Conservation (phyloP, 1,140 invertebrate genomes). For the Acromyrmex heyeri region DNA sequence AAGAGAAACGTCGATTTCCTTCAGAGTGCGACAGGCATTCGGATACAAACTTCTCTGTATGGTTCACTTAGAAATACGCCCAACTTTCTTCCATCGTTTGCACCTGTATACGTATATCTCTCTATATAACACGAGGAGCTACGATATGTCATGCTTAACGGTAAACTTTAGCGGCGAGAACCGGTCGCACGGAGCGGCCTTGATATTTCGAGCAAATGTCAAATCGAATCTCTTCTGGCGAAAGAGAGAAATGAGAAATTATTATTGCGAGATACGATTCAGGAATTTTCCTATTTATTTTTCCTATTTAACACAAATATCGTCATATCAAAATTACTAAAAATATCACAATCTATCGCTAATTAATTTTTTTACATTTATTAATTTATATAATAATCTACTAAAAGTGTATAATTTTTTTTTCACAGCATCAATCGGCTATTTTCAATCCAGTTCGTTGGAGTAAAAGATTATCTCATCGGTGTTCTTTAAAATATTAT, state of each 20-base stretch:
- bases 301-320: not conserved
- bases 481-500: conserved; percentile 12
- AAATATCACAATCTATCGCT: not conserved
- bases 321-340: no score
- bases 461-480: not conserved
- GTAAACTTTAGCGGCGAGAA: conserved; percentile 44
- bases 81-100: conserved; percentile 27
- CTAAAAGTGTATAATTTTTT: not conserved
- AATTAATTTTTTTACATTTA: not conserved
- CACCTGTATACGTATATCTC: conserved; percentile 2
- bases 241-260: not conserved
- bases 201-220: conserved; percentile 47
- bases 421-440: not conserved
- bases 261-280: not conserved
- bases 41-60: conserved; percentile 2
- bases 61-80: not conserved
- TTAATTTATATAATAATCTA: not conserved
- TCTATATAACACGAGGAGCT: conserved; percentile 29
- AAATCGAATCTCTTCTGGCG: not conserved
- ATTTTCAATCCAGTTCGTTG: not conserved
- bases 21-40: not conserved
- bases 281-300: not conserved
- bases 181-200: conserved; percentile 36
- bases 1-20: conserved; percentile 42
- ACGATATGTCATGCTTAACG: conserved; percentile 38